A percentile compares a stretch with the other conserved stretches of the same genome.
These are phyloP conservation scores for Malurus cyaneus DNA, from an alignment of 2,113 vertebrate genomes.

Conservation along the genomic window DNA sequence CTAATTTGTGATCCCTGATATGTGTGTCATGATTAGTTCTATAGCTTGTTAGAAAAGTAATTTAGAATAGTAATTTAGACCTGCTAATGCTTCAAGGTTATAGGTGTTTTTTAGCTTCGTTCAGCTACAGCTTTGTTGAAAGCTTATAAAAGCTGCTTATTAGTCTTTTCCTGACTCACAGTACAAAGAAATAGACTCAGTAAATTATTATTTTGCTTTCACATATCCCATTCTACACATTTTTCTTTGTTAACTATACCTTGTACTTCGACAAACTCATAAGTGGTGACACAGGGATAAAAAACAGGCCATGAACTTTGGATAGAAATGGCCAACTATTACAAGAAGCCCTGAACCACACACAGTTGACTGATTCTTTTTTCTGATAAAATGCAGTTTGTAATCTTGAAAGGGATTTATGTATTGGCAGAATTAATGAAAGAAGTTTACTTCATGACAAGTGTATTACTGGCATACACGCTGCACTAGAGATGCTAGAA, in stretches of 20 bases:
- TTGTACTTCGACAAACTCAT: not conserved
- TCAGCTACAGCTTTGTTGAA: not conserved
- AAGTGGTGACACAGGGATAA: not conserved
- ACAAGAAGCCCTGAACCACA: not conserved
- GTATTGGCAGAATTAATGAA: not conserved
- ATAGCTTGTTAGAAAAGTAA: not conserved
- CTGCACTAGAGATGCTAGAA: not conserved
- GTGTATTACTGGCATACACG: not conserved
- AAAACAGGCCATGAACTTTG: not conserved
- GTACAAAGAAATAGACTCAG: not conserved
- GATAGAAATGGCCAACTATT: not conserved
- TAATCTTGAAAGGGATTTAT: not conserved
- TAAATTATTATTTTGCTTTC: slow-evolving; percentile 2
- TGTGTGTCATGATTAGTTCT: not conserved
- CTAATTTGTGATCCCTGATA: not conserved
- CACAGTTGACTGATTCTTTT: not conserved
- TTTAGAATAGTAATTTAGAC: not conserved
- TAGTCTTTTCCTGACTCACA: not conserved
- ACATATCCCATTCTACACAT: not conserved
- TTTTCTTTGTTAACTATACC: not conserved
- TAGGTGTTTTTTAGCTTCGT: not conserved
- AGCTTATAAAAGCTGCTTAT: not conserved
- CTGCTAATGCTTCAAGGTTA: not conserved
- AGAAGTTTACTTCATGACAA: not conserved
- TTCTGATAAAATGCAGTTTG: not conserved